phyloP scores from a whole-genome alignment of 2,797 vertebrate species.

The Nasua narica region DNA sequence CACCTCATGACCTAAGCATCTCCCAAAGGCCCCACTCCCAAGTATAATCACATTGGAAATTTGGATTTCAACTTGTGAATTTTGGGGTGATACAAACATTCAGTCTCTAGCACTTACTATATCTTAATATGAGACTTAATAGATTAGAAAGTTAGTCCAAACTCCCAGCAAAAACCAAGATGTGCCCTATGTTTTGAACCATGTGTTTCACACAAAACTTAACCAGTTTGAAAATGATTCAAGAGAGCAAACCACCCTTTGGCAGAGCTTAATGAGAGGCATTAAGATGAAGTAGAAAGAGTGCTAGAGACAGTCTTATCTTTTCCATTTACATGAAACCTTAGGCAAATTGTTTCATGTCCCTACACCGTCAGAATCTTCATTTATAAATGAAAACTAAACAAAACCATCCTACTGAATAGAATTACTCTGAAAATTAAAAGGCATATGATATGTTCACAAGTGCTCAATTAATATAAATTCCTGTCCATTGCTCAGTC shows the following conservation, averaged over 20 bases:
- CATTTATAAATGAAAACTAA: not conserved
- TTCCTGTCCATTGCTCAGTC: not conserved
- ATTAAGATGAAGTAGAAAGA: not conserved
- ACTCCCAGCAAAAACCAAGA: not conserved
- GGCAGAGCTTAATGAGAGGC: not conserved
- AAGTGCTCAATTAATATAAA: not conserved
- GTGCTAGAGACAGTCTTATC: not conserved
- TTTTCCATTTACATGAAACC: not conserved
- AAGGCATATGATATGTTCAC: not conserved
- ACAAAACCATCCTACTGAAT: not conserved
- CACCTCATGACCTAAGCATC: not conserved
- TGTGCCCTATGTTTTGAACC: not conserved
- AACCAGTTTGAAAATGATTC: not conserved
- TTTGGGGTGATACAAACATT: not conserved
- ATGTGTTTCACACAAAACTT: not conserved
- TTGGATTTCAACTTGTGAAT: not conserved
- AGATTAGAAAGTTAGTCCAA: not conserved
- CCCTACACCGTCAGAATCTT: not conserved
- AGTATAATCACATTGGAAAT: not conserved
- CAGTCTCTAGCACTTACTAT: not conserved
- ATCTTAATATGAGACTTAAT: not conserved
- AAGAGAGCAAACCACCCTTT: not conserved
- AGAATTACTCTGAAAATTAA: not conserved
- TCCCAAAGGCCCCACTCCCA: too few relatives aligned
- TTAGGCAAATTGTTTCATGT: not conserved